Evolutionary conservation across 2,113 vertebrate species (phyloP), one percentile per base, ranked within the genome.

Genomic region (Tursiops truncatus): DNA sequence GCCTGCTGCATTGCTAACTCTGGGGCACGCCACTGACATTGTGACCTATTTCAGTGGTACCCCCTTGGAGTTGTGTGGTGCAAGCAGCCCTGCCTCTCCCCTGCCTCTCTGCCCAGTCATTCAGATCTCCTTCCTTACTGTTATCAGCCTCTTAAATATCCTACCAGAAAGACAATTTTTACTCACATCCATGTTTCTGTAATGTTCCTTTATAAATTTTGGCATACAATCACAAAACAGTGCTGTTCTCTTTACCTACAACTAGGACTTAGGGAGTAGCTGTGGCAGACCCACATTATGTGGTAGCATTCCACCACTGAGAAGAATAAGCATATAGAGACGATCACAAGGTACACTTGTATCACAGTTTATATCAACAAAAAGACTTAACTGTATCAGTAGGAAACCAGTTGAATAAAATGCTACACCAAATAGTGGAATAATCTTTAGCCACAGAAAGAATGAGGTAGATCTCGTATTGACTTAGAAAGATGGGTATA

Each of bases 181-280:
- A 58, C 12, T 82, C 31, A 23, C 9, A 71, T 53, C 26, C 36
- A n/a, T 47, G 8, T 31, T 89, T 91, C 70, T 58, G 33, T 89
- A 36, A 23, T 33, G 12, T 76, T 60, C 77, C 53, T 80, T 95
- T 94, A 18, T 62, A 77, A 47, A 63, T n/a, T 67, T 85, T 92
- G 2, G 15, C 73, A 50, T 85, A 73, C 12, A 86, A 11, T 89
- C 50, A 5, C 38, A 81, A 25, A 89, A 68, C 10, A 76, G 5
- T 80, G 3, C 31, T 41, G 8, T 76, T 97, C 38, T 91, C 25
- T 14, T 62, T 70, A 15, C 80, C 21, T n/a, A n/a, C 1, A 9
- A 23, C 50, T 47, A 63, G 6, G 20, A 63, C 0, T 8, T 80
- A 26, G 44, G 36, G 7, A 76, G 15, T 70, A 88, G 8, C 25